Conservation (phyloP, 2,113 vertebrate genomes). For the Pyrgilauda ruficollis region DNA sequence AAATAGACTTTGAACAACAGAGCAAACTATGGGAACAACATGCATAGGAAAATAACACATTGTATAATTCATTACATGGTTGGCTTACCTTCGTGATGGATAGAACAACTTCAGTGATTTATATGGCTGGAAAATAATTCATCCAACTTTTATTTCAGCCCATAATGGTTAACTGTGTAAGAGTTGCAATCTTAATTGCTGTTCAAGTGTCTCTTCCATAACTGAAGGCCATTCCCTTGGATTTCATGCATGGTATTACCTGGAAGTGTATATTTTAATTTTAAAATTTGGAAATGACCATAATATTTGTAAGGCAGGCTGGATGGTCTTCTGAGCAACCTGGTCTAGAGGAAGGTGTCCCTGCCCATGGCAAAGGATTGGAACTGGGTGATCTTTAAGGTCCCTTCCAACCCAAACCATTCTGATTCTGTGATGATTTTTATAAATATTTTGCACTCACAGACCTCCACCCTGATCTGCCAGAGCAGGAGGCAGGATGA, state of each 20-base stretch:
- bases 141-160: not conserved
- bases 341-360: not conserved
- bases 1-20: not conserved
- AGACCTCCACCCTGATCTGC: not conserved
- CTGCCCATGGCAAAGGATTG: not conserved
- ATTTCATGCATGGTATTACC: not conserved
- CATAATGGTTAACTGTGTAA: not conserved
- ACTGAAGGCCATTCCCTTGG: not conserved
- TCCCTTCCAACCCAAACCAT: not conserved
- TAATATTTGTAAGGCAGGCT: not conserved
- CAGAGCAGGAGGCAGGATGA: not conserved
- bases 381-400: not conserved
- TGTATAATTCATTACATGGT: not conserved
- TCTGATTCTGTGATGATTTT: not conserved
- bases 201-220: not conserved
- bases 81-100: not conserved
- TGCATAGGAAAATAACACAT: not conserved
- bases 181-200: not conserved
- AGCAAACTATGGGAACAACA: not conserved
- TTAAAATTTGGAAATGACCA: not conserved
- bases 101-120: not conserved
- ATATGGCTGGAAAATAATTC: not conserved
- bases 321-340: not conserved
- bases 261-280: not conserved
- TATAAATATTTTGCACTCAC: not conserved